Percentiles rank a stretch among this genome's conserved stretches.
These are phyloP conservation scores for Sebastes iracundus DNA, from an alignment of 2,797 vertebrate species.

Conservation along the genomic window DNA sequence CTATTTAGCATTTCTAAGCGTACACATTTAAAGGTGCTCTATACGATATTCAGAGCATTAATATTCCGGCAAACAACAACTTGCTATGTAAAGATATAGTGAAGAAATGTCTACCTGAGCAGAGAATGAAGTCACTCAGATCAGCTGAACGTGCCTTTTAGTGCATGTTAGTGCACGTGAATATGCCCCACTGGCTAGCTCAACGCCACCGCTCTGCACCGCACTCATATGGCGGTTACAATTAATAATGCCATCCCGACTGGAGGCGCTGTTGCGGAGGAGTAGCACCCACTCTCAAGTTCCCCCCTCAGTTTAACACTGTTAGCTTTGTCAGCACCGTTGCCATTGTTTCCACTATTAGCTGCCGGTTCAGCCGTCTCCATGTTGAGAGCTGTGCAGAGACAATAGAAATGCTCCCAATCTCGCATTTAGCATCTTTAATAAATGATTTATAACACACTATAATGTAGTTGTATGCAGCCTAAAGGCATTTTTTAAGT, in stretches of 20 bases:
- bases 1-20: not conserved
- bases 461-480: not conserved
- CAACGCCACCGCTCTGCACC: fast-evolving
- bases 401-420: too few species aligned
- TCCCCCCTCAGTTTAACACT: fast-evolving
- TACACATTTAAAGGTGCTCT: not conserved
- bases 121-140: not conserved
- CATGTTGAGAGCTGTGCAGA: too few species aligned
- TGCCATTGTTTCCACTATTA: fast-evolving
- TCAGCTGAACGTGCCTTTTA: too few species aligned
- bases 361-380: fast-evolving
- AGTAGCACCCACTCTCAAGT: fast-evolving
- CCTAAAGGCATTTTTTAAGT: too few species aligned
- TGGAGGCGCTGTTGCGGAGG: fast-evolving
- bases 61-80: not conserved
- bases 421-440: not conserved
- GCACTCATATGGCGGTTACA: too few species aligned
- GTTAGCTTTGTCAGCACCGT: too few species aligned
- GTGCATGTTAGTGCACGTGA: too few species aligned
- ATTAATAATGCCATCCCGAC: too few species aligned
- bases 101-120: not conserved
- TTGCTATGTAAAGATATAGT: not conserved
- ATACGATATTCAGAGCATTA: not conserved
- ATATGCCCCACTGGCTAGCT: too few species aligned
- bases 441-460: not conserved